Conservation (phyloP, 2,888 invertebrate genomes). For the Drosophila picticornis region DNA sequence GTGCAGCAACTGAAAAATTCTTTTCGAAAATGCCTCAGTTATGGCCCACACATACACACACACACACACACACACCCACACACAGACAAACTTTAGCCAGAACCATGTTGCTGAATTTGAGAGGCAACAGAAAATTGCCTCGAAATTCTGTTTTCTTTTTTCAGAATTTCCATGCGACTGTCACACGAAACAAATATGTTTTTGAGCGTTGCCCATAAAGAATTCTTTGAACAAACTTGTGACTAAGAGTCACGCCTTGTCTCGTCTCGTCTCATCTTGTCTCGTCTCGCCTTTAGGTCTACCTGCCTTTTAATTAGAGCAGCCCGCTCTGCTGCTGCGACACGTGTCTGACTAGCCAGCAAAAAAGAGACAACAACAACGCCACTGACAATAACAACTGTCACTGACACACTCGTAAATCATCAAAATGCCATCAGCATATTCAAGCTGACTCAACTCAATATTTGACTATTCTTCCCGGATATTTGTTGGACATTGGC, state of each 20-base stretch:
- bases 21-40: conserved; percentile 64
- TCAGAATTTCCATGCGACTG: conserved; percentile 69
- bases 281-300: conserved; percentile 22
- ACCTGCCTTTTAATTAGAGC: conserved; percentile 64
- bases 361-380: conserved; percentile 11
- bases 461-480: conserved; percentile 13
- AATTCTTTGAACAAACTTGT: conserved; percentile 43
- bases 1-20: conserved; percentile 76
- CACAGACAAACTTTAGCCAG: conserved; percentile 1
- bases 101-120: conserved; percentile 56
- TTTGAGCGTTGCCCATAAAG: conserved; percentile 54
- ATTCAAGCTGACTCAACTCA: conserved; percentile 45
- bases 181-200: conserved; percentile 10
- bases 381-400: conserved; percentile 17
- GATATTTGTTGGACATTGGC: conserved; percentile 36
- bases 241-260: conserved; percentile 50
- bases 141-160: conserved; percentile 49
- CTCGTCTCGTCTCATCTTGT: conserved; percentile 12
- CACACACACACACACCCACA: conserved; percentile 14
- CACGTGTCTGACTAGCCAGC: conserved; percentile 51
- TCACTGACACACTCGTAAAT: conserved; percentile 49
- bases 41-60: conserved; percentile 40
- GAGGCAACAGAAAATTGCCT: conserved; percentile 56
- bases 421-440: conserved; percentile 30
- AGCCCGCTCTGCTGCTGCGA: conserved; percentile 14